Evolutionary conservation across 2,888 invertebrate genomes (phyloP).

Genomic region (Micoletzkya japonica): DNA sequence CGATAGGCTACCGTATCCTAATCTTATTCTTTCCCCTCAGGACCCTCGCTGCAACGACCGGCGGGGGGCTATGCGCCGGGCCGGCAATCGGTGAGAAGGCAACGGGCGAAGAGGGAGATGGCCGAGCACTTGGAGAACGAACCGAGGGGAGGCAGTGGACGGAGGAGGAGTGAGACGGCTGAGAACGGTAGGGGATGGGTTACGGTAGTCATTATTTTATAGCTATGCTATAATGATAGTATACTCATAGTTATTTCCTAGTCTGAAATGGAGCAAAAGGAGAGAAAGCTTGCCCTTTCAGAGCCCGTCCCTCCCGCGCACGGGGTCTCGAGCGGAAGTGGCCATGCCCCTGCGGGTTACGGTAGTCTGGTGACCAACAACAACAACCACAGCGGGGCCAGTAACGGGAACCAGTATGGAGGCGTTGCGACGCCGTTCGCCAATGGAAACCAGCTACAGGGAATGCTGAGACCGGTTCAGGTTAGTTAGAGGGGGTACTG

Average conservation of each 20-base stretch:
- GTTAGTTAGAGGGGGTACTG: neutral
- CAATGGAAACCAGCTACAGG: constrained; percentile 5
- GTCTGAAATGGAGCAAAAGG: no score
- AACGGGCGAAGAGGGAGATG: constrained; percentile 8
- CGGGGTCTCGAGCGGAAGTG: constrained; percentile 5
- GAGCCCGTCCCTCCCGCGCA: neutral
- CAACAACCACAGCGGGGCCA: neutral
- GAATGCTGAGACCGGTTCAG: constrained; percentile 24
- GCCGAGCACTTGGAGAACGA: constrained; percentile 5
- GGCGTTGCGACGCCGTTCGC: constrained; percentile 27
- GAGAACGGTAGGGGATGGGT: no score
- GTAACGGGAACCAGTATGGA: constrained; percentile 1
- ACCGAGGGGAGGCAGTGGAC: no score
- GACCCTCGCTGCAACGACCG: constrained; percentile 47
- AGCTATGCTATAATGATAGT: no score
- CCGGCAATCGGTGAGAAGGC: constrained; percentile 22
- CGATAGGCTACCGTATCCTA: neutral
- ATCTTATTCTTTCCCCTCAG: constrained; percentile 19
- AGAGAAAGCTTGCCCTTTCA: neutral
- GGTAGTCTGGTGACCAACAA: neutral
- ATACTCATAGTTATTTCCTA: no score
- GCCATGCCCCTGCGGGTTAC: neutral
- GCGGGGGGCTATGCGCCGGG: constrained; percentile 48
- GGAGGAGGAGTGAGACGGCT: no score
- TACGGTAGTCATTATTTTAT: no score